Evolutionary conservation across 2,888 invertebrate species (phyloP).

Genomic region (Tridacna crocea): DNA sequence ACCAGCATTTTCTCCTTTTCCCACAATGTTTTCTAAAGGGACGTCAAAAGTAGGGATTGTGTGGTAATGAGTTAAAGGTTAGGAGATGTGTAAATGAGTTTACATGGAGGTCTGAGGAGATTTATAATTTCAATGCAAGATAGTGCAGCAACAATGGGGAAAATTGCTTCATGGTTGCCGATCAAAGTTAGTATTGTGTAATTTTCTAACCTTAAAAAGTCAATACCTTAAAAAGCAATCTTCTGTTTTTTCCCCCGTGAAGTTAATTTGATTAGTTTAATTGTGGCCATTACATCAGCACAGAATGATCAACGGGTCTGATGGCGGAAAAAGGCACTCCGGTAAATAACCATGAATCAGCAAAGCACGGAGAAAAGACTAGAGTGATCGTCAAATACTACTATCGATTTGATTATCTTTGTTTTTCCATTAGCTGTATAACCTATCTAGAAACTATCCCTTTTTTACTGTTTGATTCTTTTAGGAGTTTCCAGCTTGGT

Average conservation of each 20-base stretch:
- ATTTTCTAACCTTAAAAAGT: slow-evolving; percentile 9
- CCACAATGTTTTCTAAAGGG: background rate
- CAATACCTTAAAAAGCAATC: slow-evolving; percentile 18
- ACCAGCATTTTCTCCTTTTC: background rate
- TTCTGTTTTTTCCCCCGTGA: slow-evolving; percentile 3
- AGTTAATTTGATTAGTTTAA: slow-evolving; percentile 22
- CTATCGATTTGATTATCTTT: slow-evolving; percentile 14
- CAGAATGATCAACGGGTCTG: background rate
- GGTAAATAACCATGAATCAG: slow-evolving; percentile 25
- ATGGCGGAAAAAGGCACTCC: slow-evolving; percentile 10
- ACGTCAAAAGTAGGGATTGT: background rate
- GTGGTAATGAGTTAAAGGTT: background rate
- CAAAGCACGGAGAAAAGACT: slow-evolving; percentile 2
- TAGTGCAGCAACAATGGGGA: background rate
- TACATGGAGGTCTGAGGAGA: background rate
- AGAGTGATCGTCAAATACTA: slow-evolving; percentile 7
- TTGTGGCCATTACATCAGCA: background rate
- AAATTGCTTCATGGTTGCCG: background rate
- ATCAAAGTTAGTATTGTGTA: slow-evolving; percentile 19
- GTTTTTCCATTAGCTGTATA: slow-evolving; percentile 6
- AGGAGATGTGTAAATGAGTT: background rate
- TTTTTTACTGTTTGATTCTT: background rate
- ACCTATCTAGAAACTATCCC: too few species aligned
- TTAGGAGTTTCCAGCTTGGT: background rate
- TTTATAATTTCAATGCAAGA: background rate